Conservation (phyloP, 2,113 vertebrate species). For the Platysternon megacephalum region DNA sequence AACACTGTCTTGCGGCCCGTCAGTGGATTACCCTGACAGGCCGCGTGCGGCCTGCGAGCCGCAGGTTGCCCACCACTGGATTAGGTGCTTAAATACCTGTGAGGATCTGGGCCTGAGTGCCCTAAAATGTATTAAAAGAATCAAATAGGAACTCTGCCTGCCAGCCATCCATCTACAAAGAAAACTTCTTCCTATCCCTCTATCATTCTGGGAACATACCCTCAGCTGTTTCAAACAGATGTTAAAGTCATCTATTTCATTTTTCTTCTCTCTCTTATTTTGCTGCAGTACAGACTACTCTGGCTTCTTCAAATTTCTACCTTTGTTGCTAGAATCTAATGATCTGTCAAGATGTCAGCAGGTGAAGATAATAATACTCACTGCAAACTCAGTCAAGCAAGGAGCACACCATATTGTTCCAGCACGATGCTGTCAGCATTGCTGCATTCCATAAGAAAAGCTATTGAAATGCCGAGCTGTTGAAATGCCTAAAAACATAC, state of each 20-base stretch:
- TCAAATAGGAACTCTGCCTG: background rate
- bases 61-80: no score
- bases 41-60: no score
- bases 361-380: fast-evolving
- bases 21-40: no score
- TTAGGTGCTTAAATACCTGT: background rate
- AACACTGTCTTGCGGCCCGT: no score
- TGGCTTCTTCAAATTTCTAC: background rate
- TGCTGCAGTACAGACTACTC: background rate
- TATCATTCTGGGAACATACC: background rate
- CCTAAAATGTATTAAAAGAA: background rate
- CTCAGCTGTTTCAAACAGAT: background rate
- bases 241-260: background rate
- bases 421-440: background rate
- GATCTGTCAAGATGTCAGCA: background rate
- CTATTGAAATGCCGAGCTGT: background rate
- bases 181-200: background rate
- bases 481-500: background rate
- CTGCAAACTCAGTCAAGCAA: background rate
- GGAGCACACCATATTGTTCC: fast-evolving
- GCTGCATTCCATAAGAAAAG: background rate
- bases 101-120: background rate
- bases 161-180: background rate
- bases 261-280: background rate
- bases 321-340: background rate